Evolutionary conservation across 2,113 vertebrate genomes (phyloP).

Genomic region (Oncorhynchus clarkii): DNA sequence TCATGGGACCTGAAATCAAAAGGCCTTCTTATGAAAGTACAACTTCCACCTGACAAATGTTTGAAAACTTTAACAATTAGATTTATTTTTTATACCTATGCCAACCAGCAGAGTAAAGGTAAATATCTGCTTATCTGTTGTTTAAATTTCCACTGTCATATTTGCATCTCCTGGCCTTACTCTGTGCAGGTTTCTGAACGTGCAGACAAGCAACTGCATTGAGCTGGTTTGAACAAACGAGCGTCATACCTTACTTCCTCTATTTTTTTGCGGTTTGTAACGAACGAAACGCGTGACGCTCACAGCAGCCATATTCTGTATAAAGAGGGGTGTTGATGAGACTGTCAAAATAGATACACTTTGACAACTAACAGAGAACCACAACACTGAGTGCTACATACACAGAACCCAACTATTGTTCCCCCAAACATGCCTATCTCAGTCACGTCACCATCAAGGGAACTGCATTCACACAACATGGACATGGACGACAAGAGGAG

Average conservation of each 20-base stretch:
- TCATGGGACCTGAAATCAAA: not conserved
- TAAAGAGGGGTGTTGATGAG: conserved; percentile 44
- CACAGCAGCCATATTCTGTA: conserved; percentile 47
- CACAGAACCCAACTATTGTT: conserved; percentile 1
- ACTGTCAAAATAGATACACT: conserved; percentile 26
- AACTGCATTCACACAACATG: conserved; percentile 63
- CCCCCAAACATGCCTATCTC: conserved; percentile 73
- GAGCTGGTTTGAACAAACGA: conserved; percentile 14
- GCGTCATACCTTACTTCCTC: conserved; percentile 72
- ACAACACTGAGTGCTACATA: conserved; percentile 4
- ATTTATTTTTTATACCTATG: not conserved
- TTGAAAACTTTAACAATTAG: not conserved
- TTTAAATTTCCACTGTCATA: conserved; percentile 56
- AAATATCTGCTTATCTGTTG: conserved; percentile 66
- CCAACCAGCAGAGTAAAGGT: conserved; percentile 22
- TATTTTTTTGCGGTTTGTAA: conserved; percentile 65
- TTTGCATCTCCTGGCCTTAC: conserved; percentile 66
- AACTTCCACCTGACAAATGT: not conserved
- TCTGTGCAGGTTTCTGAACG: conserved; percentile 25
- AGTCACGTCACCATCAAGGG: conserved; percentile 59
- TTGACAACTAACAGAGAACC: not conserved
- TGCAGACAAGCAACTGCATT: conserved; percentile 12
- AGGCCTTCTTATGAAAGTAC: not conserved
- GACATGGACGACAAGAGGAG: conserved; percentile 67
- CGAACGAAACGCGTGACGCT: conserved; percentile 44